Evolutionary conservation across 2,888 invertebrate species (phyloP), one percentile per base, ranked within the genome.

Genomic region (Tetropium fuscum): DNA sequence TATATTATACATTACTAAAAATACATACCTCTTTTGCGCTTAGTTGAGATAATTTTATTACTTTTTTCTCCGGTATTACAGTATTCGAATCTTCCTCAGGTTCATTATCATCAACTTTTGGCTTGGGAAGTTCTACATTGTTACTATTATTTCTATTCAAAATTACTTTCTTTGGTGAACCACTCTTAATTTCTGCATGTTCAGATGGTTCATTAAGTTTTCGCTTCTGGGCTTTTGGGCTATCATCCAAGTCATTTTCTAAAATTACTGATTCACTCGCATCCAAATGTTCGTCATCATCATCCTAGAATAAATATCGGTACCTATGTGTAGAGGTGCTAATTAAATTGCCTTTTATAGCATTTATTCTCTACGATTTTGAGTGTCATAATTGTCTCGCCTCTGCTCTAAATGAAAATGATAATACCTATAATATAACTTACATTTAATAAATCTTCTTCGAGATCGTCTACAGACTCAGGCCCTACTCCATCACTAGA

Each of bases 161-260:
- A 27, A 89, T 83, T 48, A 89, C 84, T 81, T 90, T 91, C 70
- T 89, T 89, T 0, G 85, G 72, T 34, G 81, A 78, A 25, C 74
- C 72, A 1, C 77, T 76, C 32, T 78, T 75, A 2, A 74, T 71
- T 49, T 72, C 70, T 34, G 58, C 69, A 11, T 68, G 60, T 49
- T 72, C 73, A 16, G 67, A 18, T 10, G 36, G 49, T 30, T 66
- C 64, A 6, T 66, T 69, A 10, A 72, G 56, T 69, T 78, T 78
- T 8, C 79, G 70, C 72, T 81, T 79, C 53, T 63, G 57, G 2
- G 65, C 25, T 27, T 65, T 67, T 11, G 74, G 68, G 8, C 74
- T 53, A 55, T 74, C 74, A 49, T 78, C 78, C 18, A 79, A 64
- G 3, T 73, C 73, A 51, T 73, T 73, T 44, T 81, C 81, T 5